Percentiles rank a stretch among this genome's conserved stretches.
Evolutionary conservation across 2,113 vertebrate species (phyloP).

Genomic region (Melanocharis versteri): DNA sequence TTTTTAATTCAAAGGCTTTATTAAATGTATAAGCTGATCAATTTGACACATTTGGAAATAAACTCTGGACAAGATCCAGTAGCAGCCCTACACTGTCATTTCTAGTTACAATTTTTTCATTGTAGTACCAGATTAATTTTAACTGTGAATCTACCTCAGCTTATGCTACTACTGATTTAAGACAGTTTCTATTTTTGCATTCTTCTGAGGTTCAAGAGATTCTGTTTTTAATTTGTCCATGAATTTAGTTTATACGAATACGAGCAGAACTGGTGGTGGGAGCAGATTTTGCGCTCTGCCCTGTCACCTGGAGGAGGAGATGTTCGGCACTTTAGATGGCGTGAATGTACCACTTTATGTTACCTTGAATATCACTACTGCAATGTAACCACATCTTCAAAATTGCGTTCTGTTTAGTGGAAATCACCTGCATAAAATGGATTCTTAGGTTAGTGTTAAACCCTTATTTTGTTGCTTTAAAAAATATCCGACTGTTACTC

Average conservation of each 20-base stretch:
- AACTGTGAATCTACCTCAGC: background rate
- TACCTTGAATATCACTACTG: background rate
- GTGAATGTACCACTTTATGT: fast-evolving
- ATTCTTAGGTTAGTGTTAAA: background rate
- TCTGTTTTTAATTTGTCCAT: background rate
- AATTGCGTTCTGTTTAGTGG: background rate
- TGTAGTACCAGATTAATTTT: background rate
- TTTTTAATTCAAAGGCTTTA: background rate
- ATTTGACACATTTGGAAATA: background rate
- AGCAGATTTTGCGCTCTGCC: background rate
- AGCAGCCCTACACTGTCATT: background rate
- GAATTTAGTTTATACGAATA: background rate
- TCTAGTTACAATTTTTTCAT: background rate
- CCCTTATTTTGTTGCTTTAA: background rate
- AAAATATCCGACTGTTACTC: background rate
- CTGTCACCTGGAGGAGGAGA: background rate
- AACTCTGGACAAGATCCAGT: background rate
- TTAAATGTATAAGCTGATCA: background rate
- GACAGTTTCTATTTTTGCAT: background rate
- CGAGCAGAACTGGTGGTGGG: fast-evolving
- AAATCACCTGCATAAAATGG: background rate
- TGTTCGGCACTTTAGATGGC: background rate
- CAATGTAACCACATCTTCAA: background rate
- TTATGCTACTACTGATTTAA: background rate
- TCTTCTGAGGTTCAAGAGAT: background rate